Conservation (phyloP, 2,113 vertebrate species). For the Erythrocercus mccallii region DNA sequence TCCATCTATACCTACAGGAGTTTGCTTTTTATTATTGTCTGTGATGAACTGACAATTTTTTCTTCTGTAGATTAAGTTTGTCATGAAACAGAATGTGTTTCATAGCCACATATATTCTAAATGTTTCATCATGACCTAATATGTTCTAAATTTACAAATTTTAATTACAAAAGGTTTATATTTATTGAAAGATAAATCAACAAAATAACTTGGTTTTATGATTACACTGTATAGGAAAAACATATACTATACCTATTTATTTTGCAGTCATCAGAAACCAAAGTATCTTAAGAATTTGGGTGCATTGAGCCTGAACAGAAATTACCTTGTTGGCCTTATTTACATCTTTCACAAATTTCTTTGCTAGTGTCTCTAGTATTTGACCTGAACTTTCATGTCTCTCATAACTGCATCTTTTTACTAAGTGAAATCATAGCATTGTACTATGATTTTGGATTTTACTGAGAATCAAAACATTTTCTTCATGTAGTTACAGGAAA, state of each 20-base stretch:
- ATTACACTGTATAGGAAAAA: neutral
- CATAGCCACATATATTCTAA: neutral
- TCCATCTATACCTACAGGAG: neutral
- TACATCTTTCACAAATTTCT: neutral
- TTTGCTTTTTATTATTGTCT: neutral
- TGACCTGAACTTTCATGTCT: neutral
- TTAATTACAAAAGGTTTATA: neutral
- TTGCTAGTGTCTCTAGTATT: neutral
- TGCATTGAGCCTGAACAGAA: neutral
- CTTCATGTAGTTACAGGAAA: neutral
- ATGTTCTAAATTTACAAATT: neutral
- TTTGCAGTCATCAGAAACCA: neutral
- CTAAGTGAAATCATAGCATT: neutral
- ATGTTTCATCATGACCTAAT: fast-evolving
- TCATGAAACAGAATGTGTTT: neutral
- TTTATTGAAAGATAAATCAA: neutral
- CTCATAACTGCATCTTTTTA: neutral
- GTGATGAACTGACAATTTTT: neutral
- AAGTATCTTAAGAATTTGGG: neutral
- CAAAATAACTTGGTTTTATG: neutral
- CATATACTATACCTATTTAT: neutral
- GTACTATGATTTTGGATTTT: neutral
- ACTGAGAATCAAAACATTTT: neutral
- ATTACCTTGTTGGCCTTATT: neutral
- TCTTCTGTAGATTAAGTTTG: neutral